Evolutionary conservation across 2,797 vertebrate genomes (phyloP).

Genomic region (Sebastes hubbsi): DNA sequence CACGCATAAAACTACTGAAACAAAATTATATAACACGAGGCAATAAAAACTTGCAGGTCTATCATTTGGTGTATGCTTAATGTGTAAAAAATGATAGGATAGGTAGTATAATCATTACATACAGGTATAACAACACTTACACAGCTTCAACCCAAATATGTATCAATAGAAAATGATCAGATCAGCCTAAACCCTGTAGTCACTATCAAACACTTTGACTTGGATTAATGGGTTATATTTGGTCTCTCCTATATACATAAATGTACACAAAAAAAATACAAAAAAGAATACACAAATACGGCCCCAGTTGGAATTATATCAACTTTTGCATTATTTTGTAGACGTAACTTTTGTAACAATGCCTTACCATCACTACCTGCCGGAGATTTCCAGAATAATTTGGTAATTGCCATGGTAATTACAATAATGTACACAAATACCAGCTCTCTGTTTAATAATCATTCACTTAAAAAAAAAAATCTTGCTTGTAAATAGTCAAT

Average conservation of each 20-base stretch:
- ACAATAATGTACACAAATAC: background rate
- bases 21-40: background rate
- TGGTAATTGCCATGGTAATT: background rate
- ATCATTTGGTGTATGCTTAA: background rate
- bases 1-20: background rate
- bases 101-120: background rate
- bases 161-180: background rate
- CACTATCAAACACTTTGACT: background rate
- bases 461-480: background rate
- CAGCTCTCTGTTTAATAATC: background rate
- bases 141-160: background rate
- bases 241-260: slow-evolving; percentile 24
- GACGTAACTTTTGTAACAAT: background rate
- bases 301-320: background rate
- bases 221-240: background rate
- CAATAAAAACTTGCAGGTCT: background rate
- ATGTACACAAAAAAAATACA: slow-evolving; percentile 34
- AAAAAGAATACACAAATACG: background rate
- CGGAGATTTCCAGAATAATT: background rate
- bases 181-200: background rate
- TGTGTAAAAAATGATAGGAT: background rate
- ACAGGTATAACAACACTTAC: background rate
- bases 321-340: background rate
- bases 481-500: background rate
- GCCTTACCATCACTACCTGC: background rate